These are phyloP conservation scores for Alosa sapidissima DNA, from an alignment of 2,797 vertebrate species.

Conservation along the genomic window DNA sequence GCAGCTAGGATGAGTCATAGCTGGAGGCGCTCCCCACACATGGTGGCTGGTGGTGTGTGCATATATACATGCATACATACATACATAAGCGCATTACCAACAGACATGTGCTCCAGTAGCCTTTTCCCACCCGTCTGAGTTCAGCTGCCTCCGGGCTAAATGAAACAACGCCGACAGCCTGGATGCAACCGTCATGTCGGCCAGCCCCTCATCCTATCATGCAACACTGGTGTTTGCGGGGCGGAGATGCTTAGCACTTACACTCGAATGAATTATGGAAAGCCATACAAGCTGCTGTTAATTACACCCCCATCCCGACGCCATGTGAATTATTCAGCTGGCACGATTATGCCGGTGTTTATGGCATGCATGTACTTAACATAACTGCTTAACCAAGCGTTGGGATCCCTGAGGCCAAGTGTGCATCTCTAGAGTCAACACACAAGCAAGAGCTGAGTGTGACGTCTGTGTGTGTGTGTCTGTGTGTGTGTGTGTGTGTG, in stretches of 20 bases:
- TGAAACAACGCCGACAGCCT: constrained; percentile 54
- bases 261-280: constrained; percentile 72
- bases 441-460: constrained; percentile 55
- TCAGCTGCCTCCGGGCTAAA: constrained; percentile 57
- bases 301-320: constrained; percentile 57
- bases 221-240: constrained; percentile 65
- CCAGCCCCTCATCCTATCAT: constrained; percentile 59
- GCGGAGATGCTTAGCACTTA: constrained; percentile 55
- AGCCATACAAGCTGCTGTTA: constrained; percentile 64
- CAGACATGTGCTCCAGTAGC: background rate
- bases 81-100: background rate
- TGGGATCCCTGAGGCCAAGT: constrained; percentile 56
- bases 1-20: background rate
- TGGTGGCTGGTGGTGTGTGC: background rate
- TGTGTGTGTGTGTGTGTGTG: constrained; percentile 51
- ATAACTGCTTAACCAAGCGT: constrained; percentile 64
- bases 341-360: constrained; percentile 60
- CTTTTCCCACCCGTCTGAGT: background rate
- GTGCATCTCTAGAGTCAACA: constrained; percentile 61
- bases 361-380: constrained; percentile 66
- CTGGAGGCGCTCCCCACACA: background rate
- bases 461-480: constrained; percentile 44
- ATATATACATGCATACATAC: background rate
- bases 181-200: constrained; percentile 60
- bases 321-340: constrained; percentile 72